Conservation (phyloP, 2,113 vertebrate genomes). For the Pitta sordida region DNA sequence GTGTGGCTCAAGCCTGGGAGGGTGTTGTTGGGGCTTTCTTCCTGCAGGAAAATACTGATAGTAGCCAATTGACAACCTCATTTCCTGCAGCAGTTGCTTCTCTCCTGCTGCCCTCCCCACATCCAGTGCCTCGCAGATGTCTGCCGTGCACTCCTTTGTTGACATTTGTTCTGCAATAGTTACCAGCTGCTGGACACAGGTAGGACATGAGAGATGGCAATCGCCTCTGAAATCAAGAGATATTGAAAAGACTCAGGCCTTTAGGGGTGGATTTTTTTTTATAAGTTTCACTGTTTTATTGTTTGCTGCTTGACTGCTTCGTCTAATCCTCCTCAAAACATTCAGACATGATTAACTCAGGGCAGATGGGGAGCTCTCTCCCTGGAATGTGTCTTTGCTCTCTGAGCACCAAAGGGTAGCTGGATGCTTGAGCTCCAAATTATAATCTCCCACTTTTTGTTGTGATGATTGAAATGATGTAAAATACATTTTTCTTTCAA, state of each 20-base stretch:
- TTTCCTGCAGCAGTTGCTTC: not conserved
- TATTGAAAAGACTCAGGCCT: not conserved
- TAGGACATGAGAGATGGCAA: not conserved
- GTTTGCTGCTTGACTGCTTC: not conserved
- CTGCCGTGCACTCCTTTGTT: not conserved
- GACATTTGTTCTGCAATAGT: not conserved
- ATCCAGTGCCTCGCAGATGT: fast-evolving
- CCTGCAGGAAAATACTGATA: fast-evolving
- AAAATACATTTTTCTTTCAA: not conserved
- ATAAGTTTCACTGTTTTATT: not conserved
- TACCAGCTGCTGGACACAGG: not conserved
- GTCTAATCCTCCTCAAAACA: not conserved
- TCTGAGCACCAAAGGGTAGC: not conserved
- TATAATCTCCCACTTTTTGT: fast-evolving
- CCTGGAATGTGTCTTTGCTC: not conserved
- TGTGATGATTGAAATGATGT: not conserved
- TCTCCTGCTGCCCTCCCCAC: not conserved
- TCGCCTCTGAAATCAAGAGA: not conserved
- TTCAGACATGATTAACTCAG: not conserved
- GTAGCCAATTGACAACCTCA: fast-evolving
- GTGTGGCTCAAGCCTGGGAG: fast-evolving
- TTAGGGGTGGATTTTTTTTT: not conserved
- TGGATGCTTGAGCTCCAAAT: not conserved
- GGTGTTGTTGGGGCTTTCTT: not conserved
- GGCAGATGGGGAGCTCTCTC: not conserved